Conservation (phyloP, 2,888 invertebrate species). For the Diarsia mendica region DNA sequence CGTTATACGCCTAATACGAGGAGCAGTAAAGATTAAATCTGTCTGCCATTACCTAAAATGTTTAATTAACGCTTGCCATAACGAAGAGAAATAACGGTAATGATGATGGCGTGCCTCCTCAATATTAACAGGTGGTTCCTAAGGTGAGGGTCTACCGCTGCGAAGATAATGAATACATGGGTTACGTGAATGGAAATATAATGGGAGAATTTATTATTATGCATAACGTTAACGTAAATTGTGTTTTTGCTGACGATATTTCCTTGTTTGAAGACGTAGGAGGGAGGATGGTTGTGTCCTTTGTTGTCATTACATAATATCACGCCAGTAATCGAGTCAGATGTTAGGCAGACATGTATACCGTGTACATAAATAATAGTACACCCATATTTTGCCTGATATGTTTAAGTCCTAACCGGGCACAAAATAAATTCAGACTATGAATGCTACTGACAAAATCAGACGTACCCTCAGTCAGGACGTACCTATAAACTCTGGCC, state of each 20-base stretch:
- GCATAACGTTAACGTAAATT: constrained; percentile 5
- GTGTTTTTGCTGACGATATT: constrained; percentile 10
- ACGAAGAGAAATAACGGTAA: constrained; percentile 44
- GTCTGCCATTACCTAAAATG: constrained; percentile 40
- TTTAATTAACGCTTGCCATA: constrained; percentile 51
- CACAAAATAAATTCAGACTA: too few species aligned
- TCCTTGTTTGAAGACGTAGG: background rate
- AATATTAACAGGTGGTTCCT: constrained; percentile 53
- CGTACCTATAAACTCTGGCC: too few species aligned
- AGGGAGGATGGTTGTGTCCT: background rate
- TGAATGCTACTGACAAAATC: too few species aligned
- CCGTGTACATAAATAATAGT: background rate
- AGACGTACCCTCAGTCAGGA: too few species aligned
- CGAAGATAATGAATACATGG: constrained; percentile 31
- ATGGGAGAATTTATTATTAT: constrained; percentile 1
- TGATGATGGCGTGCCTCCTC: constrained; percentile 27
- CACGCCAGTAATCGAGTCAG: background rate
- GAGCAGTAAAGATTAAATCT: constrained; percentile 48
- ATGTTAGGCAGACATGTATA: background rate
- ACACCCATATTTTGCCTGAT: too few species aligned
- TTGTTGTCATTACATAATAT: background rate
- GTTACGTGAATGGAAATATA: constrained; percentile 23
- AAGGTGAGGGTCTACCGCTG: constrained; percentile 10
- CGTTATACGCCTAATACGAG: background rate
- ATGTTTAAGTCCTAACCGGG: too few species aligned